Evolutionary conservation across 2,888 invertebrate species (phyloP), one percentile per base, ranked within the genome.

Genomic region (Beris morrisii): DNA sequence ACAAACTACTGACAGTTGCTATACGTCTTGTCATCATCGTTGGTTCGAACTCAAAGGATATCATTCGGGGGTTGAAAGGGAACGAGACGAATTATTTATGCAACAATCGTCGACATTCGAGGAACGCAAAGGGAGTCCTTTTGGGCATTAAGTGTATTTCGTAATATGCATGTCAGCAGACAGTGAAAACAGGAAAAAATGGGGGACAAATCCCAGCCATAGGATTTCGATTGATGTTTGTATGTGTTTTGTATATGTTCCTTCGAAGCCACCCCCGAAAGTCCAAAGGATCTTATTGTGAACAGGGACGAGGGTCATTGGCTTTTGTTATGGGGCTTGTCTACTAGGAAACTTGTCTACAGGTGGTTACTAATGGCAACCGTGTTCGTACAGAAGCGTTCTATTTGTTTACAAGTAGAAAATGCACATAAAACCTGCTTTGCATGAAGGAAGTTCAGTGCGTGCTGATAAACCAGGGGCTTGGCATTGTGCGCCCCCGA

Each of bases 311-410:
- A n/a, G 45, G 67, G 55, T 68, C 68, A 63, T 53, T 68, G 64
- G 52, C 57, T 68, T 59, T 54, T 32, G 54, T 15, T 52, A 48
- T 46, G 32, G 31, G 31, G 54, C 45, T 64, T 64, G 64, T 53
- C 54, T 54, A 31, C 13, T 44, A 54, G 31, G 43, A 30, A 64
- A 44, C 55, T 64, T 65, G 22, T 54, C 69, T 61, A 69, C 69
- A 69, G 69, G 69, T 69, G 69, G 69, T 69, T 69, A 69, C 69
- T 67, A 69, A 69, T 65, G 65, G 69, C 67, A 69, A 69, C 69
- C 45, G 43, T 63, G 67, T 65, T 63, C 55, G 32, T 38, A 55
- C 3, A 1, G 46, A 32, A 46, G 54, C 13, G 43, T 31, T 53
- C 13, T 31, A 45, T 44, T 55, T 65, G 55, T 56, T 56, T 56